A percentile compares a stretch with the other conserved stretches of the same genome.
These are phyloP conservation scores for Menura novaehollandiae DNA, from an alignment of 2,113 vertebrate genomes.

Conservation along the genomic window DNA sequence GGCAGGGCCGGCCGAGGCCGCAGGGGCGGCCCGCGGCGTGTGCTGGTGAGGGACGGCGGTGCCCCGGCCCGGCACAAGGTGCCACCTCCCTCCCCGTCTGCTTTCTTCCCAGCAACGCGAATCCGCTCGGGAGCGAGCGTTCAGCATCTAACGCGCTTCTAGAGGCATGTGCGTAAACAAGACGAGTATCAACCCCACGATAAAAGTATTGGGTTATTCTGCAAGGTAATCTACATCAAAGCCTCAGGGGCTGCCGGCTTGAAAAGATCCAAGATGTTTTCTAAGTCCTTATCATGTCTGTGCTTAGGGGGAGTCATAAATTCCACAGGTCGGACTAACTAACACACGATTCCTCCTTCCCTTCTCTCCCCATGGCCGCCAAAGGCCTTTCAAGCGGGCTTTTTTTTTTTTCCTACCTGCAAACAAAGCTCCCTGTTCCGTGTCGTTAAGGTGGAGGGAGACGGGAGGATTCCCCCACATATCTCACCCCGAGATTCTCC, in stretches of 20 bases:
- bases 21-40: not conserved
- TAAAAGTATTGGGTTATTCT: slow-evolving; percentile 69
- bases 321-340: slow-evolving; percentile 67
- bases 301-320: slow-evolving; percentile 79
- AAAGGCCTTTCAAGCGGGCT: not conserved
- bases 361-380: slow-evolving; percentile 14
- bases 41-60: not conserved
- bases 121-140: not conserved
- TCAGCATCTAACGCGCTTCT: not conserved
- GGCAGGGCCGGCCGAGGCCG: not conserved
- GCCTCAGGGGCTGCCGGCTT: slow-evolving; percentile 73
- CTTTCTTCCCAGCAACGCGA: not conserved
- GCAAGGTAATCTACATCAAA: slow-evolving; percentile 73
- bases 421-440: not conserved
- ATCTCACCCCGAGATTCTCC: not conserved
- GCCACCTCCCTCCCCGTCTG: not conserved
- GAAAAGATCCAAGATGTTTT: slow-evolving; percentile 74
- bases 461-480: not conserved
- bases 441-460: not conserved
- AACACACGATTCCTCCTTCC: slow-evolving; percentile 52
- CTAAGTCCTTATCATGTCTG: slow-evolving; percentile 75
- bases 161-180: slow-evolving; percentile 57
- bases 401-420: not conserved
- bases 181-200: slow-evolving; percentile 48
- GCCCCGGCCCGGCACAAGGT: not conserved